Evolutionary conservation across 1,140 invertebrate species (phyloP), one percentile per base, ranked within the genome.

Genomic region (Hetaerina americana): DNA sequence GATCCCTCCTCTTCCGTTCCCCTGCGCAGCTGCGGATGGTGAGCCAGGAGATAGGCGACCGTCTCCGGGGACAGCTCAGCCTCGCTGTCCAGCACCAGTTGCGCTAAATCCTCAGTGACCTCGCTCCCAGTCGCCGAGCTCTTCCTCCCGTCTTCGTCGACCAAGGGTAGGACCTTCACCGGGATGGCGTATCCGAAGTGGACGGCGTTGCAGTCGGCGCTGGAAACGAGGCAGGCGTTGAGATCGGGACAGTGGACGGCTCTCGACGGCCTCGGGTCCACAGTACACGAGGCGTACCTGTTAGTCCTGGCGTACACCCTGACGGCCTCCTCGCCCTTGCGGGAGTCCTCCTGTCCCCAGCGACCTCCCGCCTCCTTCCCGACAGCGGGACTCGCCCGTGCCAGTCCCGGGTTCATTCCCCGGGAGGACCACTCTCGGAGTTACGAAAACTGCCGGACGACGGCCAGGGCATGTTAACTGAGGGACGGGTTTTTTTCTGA

Each of bases 131-230:
- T 57, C 15, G 1, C 40, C 2, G 15, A 18, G 69, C 27, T 5
- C 22, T 57, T 1, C 2, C 2, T 5, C 15, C 3, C 10, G 40
- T 10, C 40, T 66, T 73, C 73, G n/a, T 77, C 76, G 26, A 76
- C 72, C 12, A 79, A 69, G 0, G 80, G 80, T 8, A 83, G 77
- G 15, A 85, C 77, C 73, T 79, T 80, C 57, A 87, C 81, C 0
- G 86, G 84, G 0, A 85, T 82, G 69, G 85, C 87, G 74, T 84
- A 82, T 10, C 85, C 86, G 75, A 85, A 86, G 75, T 87, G 85
- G n/a, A 87, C 81, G 18, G 85, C 82, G 71, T 80, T 80, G 75
- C 85, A 87, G 27, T 80, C 78, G 18, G 82, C 76, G 27, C 75
- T 75, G 75, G 81, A 80, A 6, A 82, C 74, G 22, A 83, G 76